Conservation (phyloP, 2,113 vertebrate species). For the Pongo abelii region DNA sequence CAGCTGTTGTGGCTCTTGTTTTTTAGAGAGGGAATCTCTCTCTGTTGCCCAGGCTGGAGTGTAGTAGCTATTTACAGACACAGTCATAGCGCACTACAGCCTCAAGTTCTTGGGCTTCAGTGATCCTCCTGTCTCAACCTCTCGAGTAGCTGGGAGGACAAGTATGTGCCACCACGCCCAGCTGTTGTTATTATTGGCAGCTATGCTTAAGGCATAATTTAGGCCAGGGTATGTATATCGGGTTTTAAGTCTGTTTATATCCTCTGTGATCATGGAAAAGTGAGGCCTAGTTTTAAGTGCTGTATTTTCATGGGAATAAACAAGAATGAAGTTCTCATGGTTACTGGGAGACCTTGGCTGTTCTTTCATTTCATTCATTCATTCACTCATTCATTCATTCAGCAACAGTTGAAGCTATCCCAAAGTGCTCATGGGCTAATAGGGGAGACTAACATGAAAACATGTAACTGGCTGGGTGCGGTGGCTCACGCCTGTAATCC, state of each 20-base stretch:
- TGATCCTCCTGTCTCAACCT: background rate
- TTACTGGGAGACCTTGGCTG: background rate
- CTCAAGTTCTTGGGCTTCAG: background rate
- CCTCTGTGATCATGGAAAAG: background rate
- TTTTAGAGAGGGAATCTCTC: background rate
- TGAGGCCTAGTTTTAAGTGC: background rate
- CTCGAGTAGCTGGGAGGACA: background rate
- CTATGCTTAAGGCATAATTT: background rate
- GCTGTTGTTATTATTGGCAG: background rate
- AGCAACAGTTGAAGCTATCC: background rate
- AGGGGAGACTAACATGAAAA: background rate
- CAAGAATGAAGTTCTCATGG: background rate
- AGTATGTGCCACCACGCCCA: background rate
- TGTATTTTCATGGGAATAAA: slow-evolving; percentile 22
- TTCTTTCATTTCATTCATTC: slow-evolving; percentile 9
- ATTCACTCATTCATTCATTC: background rate
- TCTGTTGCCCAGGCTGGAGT: background rate
- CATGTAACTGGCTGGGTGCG: background rate
- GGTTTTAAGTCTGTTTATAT: slow-evolving; percentile 22
- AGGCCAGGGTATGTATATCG: background rate
- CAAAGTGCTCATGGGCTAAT: background rate
- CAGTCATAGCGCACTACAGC: background rate
- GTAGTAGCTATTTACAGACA: background rate
- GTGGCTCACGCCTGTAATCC: too few species aligned
- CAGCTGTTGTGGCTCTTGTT: background rate